Percentiles rank a stretch among this genome's conserved stretches.
These are phyloP conservation scores for Cassiopea andromeda DNA, from an alignment of 30 jellyfish, hydroid and myxozoan species.

Conservation along the genomic window DNA sequence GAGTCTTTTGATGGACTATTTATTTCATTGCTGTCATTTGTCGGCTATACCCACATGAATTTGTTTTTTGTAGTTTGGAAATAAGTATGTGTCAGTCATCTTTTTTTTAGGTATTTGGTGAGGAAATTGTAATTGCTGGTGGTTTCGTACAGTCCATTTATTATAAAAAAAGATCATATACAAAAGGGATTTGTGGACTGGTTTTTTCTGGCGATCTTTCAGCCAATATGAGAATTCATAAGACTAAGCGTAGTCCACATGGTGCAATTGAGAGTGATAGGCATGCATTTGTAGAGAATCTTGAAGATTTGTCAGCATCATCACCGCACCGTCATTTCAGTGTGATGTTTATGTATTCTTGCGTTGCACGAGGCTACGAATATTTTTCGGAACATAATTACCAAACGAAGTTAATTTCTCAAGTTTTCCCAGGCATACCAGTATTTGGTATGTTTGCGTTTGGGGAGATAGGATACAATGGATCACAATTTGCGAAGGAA, in stretches of 20 bases:
- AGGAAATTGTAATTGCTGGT: constrained; percentile 48
- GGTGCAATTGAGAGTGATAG: neutral
- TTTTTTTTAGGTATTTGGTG: constrained; percentile 47
- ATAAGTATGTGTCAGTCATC: neutral
- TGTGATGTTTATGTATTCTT: constrained; percentile 59
- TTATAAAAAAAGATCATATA: constrained; percentile 1
- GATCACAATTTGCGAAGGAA: neutral
- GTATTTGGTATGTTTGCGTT: constrained; percentile 67
- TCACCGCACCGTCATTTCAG: neutral
- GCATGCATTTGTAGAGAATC: neutral
- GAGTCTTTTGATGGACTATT: no score
- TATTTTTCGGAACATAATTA: constrained; percentile 38
- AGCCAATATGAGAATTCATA: constrained; percentile 36
- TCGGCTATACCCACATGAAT: no score
- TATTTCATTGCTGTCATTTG: no score
- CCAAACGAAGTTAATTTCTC: constrained; percentile 59
- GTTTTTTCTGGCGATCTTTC: constrained; percentile 54
- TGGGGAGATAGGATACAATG: constrained; percentile 71
- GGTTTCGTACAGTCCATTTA: constrained; percentile 32
- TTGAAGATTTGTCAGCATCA: constrained; percentile 5
- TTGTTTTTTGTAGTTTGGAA: no score
- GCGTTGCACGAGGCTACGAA: constrained; percentile 72
- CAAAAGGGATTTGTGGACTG: constrained; percentile 59
- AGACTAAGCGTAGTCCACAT: constrained; percentile 1
- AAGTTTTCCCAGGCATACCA: constrained; percentile 52